phyloP scores from a whole-genome alignment of 2,113 vertebrate genomes.

The Boleophthalmus pectinirostris region DNA sequence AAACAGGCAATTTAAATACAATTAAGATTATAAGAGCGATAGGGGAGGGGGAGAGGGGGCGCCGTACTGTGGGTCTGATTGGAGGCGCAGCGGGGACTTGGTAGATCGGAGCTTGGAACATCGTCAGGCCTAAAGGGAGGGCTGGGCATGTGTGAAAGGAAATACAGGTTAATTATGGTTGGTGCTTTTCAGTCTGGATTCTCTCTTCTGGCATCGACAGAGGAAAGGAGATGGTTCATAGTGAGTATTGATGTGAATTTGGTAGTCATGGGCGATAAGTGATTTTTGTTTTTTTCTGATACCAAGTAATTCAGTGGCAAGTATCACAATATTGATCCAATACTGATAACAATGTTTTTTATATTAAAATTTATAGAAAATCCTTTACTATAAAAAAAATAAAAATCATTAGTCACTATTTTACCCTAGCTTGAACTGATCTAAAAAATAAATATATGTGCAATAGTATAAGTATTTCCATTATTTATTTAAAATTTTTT shows the following conservation, averaged over 20 bases:
- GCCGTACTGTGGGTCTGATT: neutral
- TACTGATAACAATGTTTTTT: too few species aligned
- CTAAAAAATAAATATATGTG: too few species aligned
- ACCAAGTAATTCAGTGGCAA: too few species aligned
- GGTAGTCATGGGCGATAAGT: too few species aligned
- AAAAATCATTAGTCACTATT: too few species aligned
- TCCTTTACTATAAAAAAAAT: too few species aligned
- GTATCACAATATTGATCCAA: too few species aligned
- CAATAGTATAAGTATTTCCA: too few species aligned
- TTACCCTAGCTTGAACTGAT: too few species aligned
- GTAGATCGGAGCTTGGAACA: neutral
- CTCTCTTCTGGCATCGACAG: neutral
- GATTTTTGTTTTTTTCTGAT: neutral
- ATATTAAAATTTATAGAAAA: too few species aligned
- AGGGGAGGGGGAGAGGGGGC: neutral
- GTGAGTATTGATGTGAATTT: neutral
- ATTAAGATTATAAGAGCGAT: conserved; percentile 26
- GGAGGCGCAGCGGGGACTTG: neutral
- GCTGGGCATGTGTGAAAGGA: neutral
- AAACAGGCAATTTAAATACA: conserved; percentile 36
- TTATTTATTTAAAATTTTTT: too few species aligned
- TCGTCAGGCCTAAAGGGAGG: neutral
- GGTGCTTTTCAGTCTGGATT: neutral
- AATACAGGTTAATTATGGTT: neutral
- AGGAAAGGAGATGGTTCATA: neutral